Evolutionary conservation across 2,797 vertebrate genomes (phyloP).

Genomic region (Toxotes lorentzi): DNA sequence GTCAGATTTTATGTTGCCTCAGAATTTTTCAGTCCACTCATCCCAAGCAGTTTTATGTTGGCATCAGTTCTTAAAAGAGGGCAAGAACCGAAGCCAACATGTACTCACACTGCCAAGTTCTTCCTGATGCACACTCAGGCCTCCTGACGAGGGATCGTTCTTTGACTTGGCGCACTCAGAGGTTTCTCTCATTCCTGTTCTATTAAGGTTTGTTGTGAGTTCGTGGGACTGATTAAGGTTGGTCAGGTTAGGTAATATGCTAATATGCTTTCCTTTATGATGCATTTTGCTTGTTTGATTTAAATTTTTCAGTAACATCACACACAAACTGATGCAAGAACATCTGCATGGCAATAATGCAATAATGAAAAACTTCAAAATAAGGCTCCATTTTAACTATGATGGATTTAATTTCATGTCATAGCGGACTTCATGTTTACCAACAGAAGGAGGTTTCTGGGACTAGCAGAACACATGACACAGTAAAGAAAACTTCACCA

Average conservation of each 20-base stretch:
- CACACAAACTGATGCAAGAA: not conserved
- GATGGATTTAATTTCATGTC: not conserved
- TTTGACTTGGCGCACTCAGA: conserved; percentile 32
- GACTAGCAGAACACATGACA: conserved; percentile 10
- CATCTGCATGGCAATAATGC: not conserved
- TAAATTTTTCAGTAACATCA: too few relatives aligned
- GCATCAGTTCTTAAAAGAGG: conserved; percentile 23
- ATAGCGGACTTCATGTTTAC: not conserved
- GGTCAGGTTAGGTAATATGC: not conserved
- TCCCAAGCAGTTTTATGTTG: conserved; percentile 28
- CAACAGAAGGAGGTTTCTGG: conserved; percentile 7
- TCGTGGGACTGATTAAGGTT: not conserved
- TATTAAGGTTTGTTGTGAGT: conserved; percentile 27
- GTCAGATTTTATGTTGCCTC: conserved; percentile 11
- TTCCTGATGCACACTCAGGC: conserved; percentile 3
- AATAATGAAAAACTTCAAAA: conserved; percentile 7
- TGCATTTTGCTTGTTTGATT: too few relatives aligned
- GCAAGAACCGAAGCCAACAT: conserved; percentile 25
- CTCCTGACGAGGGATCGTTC: conserved; percentile 17
- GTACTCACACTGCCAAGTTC: conserved; percentile 27
- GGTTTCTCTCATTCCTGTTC: conserved; percentile 33
- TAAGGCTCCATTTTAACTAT: not conserved
- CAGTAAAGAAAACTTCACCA: conserved; percentile 1
- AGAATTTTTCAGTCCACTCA: not conserved
- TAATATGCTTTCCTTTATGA: not conserved